Base-by-base conservation (phyloP, 2,113 vertebrate genomes). In the Lycocorax pyrrhopterus region DNA sequence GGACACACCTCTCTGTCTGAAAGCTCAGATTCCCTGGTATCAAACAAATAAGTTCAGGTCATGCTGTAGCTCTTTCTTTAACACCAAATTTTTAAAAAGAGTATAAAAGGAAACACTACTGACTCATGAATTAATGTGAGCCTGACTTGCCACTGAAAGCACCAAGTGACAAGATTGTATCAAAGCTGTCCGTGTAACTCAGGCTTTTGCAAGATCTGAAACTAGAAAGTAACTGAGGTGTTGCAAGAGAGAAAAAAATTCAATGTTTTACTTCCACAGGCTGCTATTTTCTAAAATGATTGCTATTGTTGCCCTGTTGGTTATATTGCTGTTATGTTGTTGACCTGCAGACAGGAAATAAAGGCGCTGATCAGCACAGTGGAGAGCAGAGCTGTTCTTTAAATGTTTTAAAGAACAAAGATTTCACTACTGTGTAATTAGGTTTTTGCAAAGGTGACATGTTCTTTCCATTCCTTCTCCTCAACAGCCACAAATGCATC, bases 311-410 rank as follows among this genome's bases (percentile, higher is more conserved):
- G 69, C 30, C 12, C 30, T 55, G 17, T 17, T 59, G 69, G 37
- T 49, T 66, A 72, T 7, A 25, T 8, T 52, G 32, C 27, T 71
- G 25, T 10, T 27, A 1, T 4, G 29, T 29, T 86, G 43, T 62
- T 86, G 53, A 35, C 39, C 21, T 19, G 35, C 56, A 81, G 80
- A 63, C 29, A 78, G 56, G 21, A 79, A 64, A 47, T 2, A 7
- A 66, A 82, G 19, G n/a, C 2, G 0, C 8, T 9, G 46, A 69
- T 6, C 0, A 0, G 5, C 33, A 25, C 52, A 41, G 15, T 0
- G 49, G 51, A 39, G 56, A 62, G 47, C 4, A 74, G 46, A 78
- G 66, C 18, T 37, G 27, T 68, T 39, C 60, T 46, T 59, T 3
- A 52, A 35, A 44, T 4, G 20, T 27, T 77, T 39, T 10, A 56